Percentiles rank a stretch among this genome's conserved stretches.
phyloP scores from a whole-genome alignment of 2,888 invertebrate species.

The Eutolmus rufibarbis region DNA sequence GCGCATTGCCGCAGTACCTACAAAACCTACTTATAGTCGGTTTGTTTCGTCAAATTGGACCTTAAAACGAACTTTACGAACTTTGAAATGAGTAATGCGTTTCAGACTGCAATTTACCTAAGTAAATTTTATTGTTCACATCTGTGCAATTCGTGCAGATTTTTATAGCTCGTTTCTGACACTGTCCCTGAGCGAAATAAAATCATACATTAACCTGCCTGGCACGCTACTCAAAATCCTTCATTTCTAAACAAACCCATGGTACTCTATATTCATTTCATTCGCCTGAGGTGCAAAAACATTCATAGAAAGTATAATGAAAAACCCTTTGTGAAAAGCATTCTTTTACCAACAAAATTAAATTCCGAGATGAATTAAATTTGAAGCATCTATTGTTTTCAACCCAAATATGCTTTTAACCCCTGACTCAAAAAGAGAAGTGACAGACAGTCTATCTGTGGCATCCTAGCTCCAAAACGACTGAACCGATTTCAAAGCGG shows the following conservation, averaged over 20 bases:
- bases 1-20: neutral
- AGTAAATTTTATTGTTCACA: neutral
- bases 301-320: too few species aligned
- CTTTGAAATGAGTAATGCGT: neutral
- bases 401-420: too few species aligned
- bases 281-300: too few species aligned
- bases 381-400: too few species aligned
- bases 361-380: too few species aligned
- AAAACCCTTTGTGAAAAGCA: too few species aligned
- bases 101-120: neutral
- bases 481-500: too few species aligned
- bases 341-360: too few species aligned
- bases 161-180: neutral
- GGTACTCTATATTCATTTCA: too few species aligned
- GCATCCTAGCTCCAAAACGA: too few species aligned
- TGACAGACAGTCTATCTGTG: too few species aligned
- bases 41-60: neutral
- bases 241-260: neutral
- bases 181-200: neutral
- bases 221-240: neutral
- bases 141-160: neutral
- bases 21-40: neutral
- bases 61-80: neutral
- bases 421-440: too few species aligned
- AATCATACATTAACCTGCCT: neutral